Evolutionary conservation across 2,888 invertebrate genomes (phyloP).

Genomic region (Sinopyrophorus schimmeli): DNA sequence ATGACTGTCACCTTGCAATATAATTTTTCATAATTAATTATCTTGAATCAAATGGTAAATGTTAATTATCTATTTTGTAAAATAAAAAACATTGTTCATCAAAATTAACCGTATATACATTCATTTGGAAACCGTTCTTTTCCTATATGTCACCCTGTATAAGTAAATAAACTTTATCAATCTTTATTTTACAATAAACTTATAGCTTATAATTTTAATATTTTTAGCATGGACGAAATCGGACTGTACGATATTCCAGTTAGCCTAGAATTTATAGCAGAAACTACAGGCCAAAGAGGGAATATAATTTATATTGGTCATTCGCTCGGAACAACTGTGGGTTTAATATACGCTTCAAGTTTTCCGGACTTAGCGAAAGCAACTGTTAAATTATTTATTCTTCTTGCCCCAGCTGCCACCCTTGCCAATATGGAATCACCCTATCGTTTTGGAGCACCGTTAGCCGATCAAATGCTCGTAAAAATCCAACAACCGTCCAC

Average conservation of each 20-base stretch:
- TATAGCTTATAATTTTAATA: constrained; percentile 1
- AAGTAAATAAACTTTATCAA: too few relatives aligned
- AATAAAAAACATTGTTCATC: too few relatives aligned
- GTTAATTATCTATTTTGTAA: too few relatives aligned
- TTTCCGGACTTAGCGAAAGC: constrained; percentile 70
- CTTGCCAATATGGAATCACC: constrained; percentile 61
- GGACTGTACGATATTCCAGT: constrained; percentile 48
- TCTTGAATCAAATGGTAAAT: too few relatives aligned
- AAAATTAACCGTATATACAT: too few relatives aligned
- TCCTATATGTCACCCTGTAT: too few relatives aligned
- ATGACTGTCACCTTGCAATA: too few relatives aligned
- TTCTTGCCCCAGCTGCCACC: constrained; percentile 65
- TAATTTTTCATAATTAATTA: too few relatives aligned
- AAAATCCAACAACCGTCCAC: too few relatives aligned
- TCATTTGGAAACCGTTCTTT: too few relatives aligned
- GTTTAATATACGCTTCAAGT: constrained; percentile 70
- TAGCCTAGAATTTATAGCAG: constrained; percentile 44
- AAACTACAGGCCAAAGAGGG: constrained; percentile 38
- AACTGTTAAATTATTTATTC: constrained; percentile 63
- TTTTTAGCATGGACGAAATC: constrained; percentile 49
- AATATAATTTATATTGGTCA: constrained; percentile 78
- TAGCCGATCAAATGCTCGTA: constrained; percentile 60
- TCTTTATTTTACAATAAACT: too few relatives aligned
- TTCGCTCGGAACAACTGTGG: constrained; percentile 82
- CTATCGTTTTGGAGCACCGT: constrained; percentile 65